Evolutionary conservation across 1,140 invertebrate genomes (phyloP).

Genomic region (Akabosia matsudoensis): DNA sequence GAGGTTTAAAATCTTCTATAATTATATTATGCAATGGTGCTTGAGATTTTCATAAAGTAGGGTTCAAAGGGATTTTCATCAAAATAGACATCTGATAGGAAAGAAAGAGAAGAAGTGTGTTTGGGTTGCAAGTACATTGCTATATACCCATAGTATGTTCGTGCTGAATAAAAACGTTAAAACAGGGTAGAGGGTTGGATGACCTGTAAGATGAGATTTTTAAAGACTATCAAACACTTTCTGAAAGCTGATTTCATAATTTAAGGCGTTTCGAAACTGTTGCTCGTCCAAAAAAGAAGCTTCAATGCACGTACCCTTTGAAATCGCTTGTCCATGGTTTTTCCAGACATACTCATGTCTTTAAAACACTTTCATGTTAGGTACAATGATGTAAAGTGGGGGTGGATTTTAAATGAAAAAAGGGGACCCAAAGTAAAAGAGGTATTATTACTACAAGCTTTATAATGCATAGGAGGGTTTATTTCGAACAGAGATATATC

Average conservation of each 20-base stretch:
- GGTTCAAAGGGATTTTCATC: neutral
- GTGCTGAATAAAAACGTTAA: neutral
- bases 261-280: neutral
- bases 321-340: no score
- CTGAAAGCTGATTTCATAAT: neutral
- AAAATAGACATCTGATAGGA: no score
- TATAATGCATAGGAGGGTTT: no score
- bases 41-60: slow-evolving; percentile 7
- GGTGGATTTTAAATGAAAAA: neutral
- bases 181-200: slow-evolving; percentile 2
- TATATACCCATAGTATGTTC: neutral
- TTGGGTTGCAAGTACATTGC: no score
- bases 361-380: neutral
- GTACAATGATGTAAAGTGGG: slow-evolving; percentile 11
- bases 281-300: no score
- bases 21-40: neutral
- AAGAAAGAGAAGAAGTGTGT: no score
- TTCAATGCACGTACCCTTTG: neutral
- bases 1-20: neutral
- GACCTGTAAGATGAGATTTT: slow-evolving; percentile 2
- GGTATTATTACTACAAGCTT: no score
- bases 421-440: no score
- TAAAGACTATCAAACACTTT: slow-evolving; percentile 2
- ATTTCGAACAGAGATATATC: no score
- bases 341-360: neutral